Conservation (phyloP, 1,140 invertebrate genomes). For the Dermatophagoides farinae region DNA sequence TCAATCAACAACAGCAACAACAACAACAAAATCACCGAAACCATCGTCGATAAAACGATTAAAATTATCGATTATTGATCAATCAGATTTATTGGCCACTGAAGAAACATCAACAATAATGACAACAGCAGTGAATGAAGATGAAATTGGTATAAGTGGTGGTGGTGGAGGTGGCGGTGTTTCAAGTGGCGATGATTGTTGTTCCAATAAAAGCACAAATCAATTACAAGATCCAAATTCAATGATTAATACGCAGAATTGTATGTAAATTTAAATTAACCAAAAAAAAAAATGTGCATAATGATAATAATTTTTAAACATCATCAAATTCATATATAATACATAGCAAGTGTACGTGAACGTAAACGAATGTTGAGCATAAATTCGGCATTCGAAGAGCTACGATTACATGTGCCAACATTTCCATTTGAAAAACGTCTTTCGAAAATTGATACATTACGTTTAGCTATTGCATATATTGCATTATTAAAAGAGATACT, state of each 20-base stretch:
- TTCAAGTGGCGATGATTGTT: background rate
- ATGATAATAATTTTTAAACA: background rate
- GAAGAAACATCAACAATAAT: background rate
- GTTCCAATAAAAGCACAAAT: background rate
- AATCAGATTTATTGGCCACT: background rate
- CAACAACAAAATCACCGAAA: background rate
- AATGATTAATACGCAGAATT: background rate
- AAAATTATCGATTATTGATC: background rate
- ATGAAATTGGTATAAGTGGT: background rate
- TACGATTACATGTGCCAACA: slow-evolving; percentile 82
- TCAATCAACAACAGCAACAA: background rate
- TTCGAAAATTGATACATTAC: slow-evolving; percentile 17
- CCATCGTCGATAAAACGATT: background rate
- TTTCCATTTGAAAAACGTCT: slow-evolving; percentile 82
- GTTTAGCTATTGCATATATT: slow-evolving; percentile 17
- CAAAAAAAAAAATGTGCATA: too few relatives aligned
- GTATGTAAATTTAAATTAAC: background rate
- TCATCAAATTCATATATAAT: too few relatives aligned
- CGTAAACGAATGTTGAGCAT: slow-evolving; percentile 80
- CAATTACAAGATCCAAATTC: background rate
- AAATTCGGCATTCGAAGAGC: slow-evolving; percentile 63
- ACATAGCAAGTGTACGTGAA: slow-evolving; percentile 63
- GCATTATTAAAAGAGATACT: slow-evolving; percentile 72
- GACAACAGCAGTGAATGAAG: background rate
- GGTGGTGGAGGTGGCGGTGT: background rate